phyloP scores from a whole-genome alignment of 2,113 vertebrate species.

The Ondatra zibethicus region DNA sequence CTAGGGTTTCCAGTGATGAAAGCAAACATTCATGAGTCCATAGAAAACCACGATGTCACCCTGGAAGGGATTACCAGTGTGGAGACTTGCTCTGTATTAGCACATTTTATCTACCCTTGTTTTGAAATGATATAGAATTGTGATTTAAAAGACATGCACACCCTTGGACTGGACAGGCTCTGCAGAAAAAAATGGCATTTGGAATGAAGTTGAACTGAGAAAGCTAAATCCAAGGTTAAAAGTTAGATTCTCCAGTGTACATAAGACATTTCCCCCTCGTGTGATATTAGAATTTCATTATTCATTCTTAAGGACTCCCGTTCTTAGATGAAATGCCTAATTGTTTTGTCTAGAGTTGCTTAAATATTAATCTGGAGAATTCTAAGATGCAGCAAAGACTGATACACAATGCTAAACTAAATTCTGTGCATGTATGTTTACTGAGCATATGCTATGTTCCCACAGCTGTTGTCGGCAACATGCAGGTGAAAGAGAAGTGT shows the following conservation, averaged over 20 bases:
- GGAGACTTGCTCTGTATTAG: constrained; percentile 65
- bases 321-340: neutral
- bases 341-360: constrained; percentile 44
- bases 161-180: neutral
- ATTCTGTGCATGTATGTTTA: neutral
- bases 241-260: neutral
- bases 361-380: constrained; percentile 54
- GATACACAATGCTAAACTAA: constrained; percentile 16
- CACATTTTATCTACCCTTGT: constrained; percentile 74
- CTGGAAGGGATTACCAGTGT: constrained; percentile 64
- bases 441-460: neutral
- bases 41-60: constrained; percentile 63
- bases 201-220: constrained; percentile 36
- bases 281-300: constrained; percentile 58
- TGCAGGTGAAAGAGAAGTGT: neutral
- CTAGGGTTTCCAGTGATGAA: constrained; percentile 69
- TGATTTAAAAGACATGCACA: constrained; percentile 39
- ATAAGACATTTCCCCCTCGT: neutral
- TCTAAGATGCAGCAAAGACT: neutral
- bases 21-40: constrained; percentile 72
- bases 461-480: neutral
- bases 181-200: constrained; percentile 52
- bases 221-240: constrained; percentile 51
- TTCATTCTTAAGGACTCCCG: constrained; percentile 28
- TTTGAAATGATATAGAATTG: constrained; percentile 67